Conservation (phyloP, 1,140 invertebrate species). For the Frieseomelitta varia region DNA sequence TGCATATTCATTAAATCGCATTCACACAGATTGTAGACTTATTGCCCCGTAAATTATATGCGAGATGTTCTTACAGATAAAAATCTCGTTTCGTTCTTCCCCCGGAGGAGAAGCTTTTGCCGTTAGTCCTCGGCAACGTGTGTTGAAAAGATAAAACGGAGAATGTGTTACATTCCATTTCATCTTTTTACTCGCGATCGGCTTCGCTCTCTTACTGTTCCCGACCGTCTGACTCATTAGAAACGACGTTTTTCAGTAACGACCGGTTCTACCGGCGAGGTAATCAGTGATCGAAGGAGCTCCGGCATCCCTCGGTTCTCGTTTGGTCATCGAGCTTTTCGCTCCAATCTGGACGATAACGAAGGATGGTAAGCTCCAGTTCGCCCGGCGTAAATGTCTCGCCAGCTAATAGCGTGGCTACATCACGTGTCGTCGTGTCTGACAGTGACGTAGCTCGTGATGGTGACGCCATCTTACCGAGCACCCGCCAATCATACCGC, state of each 20-base stretch:
- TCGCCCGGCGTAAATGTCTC: constrained; percentile 63
- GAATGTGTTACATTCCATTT: not conserved
- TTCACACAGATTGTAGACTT: not conserved
- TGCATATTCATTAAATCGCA: constrained; percentile 28
- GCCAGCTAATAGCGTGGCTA: constrained; percentile 49
- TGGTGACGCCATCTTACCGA: constrained; percentile 51
- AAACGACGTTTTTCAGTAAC: constrained; percentile 37
- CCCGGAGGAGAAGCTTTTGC: not conserved
- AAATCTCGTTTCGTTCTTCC: not conserved
- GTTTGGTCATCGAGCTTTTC: not conserved
- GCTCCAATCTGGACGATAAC: constrained; percentile 48
- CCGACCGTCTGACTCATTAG: constrained; percentile 26
- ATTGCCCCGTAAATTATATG: not conserved
- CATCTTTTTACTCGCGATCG: not conserved
- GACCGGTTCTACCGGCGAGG: constrained; percentile 20
- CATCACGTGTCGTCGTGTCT: constrained; percentile 49
- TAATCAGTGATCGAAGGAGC: not conserved
- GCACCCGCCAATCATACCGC: constrained; percentile 29
- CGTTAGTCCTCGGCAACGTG: constrained; percentile 11
- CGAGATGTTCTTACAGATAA: not conserved
- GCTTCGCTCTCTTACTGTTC: constrained; percentile 3
- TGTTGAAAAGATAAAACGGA: constrained; percentile 9
- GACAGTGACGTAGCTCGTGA: constrained; percentile 53
- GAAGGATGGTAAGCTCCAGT: constrained; percentile 79
- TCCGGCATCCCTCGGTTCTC: not conserved